Base-by-base conservation (phyloP, 2,888 invertebrate genomes). In the Habrosyne pyritoides region DNA sequence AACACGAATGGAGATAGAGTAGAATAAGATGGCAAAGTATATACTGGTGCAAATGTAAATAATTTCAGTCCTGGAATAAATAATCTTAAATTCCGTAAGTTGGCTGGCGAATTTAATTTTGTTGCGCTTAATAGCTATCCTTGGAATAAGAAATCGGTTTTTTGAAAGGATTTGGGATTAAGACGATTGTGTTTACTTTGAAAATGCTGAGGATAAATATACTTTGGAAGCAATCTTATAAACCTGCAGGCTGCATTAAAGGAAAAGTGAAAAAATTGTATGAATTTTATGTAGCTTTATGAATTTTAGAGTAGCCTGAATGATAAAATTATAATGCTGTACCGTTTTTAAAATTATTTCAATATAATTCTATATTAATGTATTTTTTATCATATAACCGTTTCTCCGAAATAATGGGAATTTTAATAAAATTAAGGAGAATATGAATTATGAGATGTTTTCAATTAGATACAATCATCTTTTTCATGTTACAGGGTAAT, bases 11-110 rank as follows among this genome's bases (percentile, higher is more conserved):
- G 10, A 0, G 1, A 62, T 70, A 77, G 63, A 57, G 57, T 18
- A 51, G 22, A 61, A 12, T 21, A 10, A 2, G 51, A 53, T 18
- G 7, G 63, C 42, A 57, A 55, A 21, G 22, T 3, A 49, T 26
- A 60, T 48, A 50, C 48, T 53, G 61, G 67, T 56, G 55, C 61
- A 72, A 60, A 63, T 67, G 67, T 75, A 75, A 81, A 82, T 75
- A 72, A 76, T 73, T 74, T 67, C 63, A 66, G 72, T 70, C 64
- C 69, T 66, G 71, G 72, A 75, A 82, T 83, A 83, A 82, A 80
- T 82, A 82, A 82, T 79, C 72, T 73, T 67, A 74, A 82, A 77
- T 72, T 73, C 66, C 69, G 71, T 66, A 70, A 70, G 63, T 73
- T 65, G 59, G 69, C 57, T 65, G 59, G 69, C 56, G 67, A 78